Base-by-base conservation (phyloP, 2,888 invertebrate species). In the Isoperla grammatica region DNA sequence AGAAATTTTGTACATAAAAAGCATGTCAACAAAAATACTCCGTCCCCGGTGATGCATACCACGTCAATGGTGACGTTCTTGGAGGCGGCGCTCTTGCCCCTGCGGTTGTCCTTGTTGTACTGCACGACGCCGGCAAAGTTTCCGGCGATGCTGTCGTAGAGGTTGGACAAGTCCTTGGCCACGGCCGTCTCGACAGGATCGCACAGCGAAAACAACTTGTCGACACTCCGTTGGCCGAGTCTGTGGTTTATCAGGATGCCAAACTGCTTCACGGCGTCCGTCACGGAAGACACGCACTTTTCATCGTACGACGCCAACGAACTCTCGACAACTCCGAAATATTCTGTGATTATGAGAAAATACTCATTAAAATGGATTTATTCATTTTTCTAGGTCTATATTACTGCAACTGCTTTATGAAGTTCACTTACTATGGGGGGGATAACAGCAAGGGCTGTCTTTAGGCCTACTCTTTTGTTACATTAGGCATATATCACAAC, bases 71-170 rank as follows among this genome's bases (percentile, higher is more conserved):
- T 92, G 8, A 92, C 78, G 29, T 79, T 81, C 58, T 75, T 76
- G 0, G 73, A 53, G 8, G 8, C 8, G 23, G 78, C 68, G 71
- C 81, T 75, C 67, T 79, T 78, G 70, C 85, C 79, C 9, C 84
- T 83, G 23, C 94, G 81, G 53, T 63, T 95, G 70, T 95, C 95
- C 71, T 90, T 90, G 72, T 96, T 95, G 73, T 96, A 96, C 70
- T 97, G 96, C 0, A 96, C 95, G 42, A 95, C 81, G 42, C 86
- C 92, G 55, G 93, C 95, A 74, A 96, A 91, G 74, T 90, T 88
- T 46, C 86, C 84, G 0, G 94, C 89, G 43, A 96, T 74, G n/a
- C 81, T 82, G 71, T 86, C 87, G 72, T 85, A 93, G 59, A 97
- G 84, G 71, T 87, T 94, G 12, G 49, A 20, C 9, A 62, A 43